phyloP scores from a whole-genome alignment of 2,888 invertebrate genomes.

The Crioceris asparagi region DNA sequence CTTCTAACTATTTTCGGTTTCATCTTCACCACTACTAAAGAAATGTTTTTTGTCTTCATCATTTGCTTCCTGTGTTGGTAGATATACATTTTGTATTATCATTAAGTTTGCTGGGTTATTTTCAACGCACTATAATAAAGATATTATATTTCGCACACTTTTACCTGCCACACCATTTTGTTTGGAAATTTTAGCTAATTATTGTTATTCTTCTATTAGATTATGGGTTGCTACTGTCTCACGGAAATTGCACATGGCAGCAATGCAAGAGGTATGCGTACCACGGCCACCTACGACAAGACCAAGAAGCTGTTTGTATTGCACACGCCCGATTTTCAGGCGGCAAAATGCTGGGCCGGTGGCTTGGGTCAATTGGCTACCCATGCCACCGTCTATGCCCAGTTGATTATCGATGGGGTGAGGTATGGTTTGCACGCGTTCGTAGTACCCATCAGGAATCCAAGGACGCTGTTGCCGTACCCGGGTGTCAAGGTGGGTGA shows the following conservation, averaged over 20 bases:
- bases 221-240: constrained; percentile 67
- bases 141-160: too few relatives aligned
- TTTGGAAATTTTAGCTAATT: too few relatives aligned
- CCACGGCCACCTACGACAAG: constrained; percentile 71
- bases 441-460: constrained; percentile 74
- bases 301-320: constrained; percentile 61
- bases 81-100: too few relatives aligned
- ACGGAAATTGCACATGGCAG: constrained; percentile 89
- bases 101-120: too few relatives aligned
- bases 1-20: too few relatives aligned
- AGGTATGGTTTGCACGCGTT: constrained; percentile 84
- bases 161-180: too few relatives aligned
- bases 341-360: constrained; percentile 79
- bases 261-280: constrained; percentile 79
- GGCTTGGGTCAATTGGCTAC: constrained; percentile 72
- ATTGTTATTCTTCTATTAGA: too few relatives aligned
- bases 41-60: too few relatives aligned
- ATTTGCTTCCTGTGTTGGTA: too few relatives aligned
- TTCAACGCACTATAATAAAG: too few relatives aligned
- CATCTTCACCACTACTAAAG: too few relatives aligned
- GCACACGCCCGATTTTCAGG: constrained; percentile 65
- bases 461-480: constrained; percentile 55
- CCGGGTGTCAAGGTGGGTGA: constrained; percentile 83
- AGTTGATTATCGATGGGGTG: constrained; percentile 64
- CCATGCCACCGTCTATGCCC: constrained; percentile 80